These are phyloP conservation scores for Ameiurus melas DNA, from an alignment of 2,113 vertebrate genomes.

Conservation along the genomic window DNA sequence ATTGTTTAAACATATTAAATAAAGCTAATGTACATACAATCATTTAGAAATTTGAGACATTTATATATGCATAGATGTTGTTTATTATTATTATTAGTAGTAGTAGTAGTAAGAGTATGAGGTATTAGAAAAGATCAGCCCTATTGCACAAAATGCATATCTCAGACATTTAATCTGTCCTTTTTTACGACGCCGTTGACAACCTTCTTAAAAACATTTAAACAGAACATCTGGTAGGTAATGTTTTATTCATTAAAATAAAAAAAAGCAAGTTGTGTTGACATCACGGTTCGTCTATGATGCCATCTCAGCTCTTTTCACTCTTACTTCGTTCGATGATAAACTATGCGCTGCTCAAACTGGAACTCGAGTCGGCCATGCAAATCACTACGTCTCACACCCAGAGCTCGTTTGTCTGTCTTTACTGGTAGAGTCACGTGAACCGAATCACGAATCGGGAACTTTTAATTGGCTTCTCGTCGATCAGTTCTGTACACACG, in stretches of 20 bases:
- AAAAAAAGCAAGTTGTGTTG: too few species aligned
- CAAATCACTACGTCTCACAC: neutral
- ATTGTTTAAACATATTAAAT: too few species aligned
- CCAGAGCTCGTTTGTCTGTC: neutral
- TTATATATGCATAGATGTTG: neutral
- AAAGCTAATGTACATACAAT: neutral
- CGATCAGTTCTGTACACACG: neutral
- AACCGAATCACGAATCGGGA: neutral
- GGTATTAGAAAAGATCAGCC: neutral
- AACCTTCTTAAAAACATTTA: neutral
- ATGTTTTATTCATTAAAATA: neutral
- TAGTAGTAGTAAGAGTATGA: too few species aligned
- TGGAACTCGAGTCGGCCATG: neutral
- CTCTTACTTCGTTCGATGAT: neutral
- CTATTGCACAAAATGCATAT: neutral
- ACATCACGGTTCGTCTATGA: neutral
- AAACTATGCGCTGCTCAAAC: neutral
- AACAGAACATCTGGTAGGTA: neutral
- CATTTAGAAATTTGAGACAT: neutral
- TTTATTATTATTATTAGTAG: neutral
- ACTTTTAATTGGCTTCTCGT: neutral
- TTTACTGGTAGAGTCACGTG: neutral
- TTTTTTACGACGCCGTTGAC: neutral
- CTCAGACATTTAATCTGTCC: neutral
- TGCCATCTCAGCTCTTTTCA: neutral